Percentiles rank a stretch among this genome's conserved stretches.
These are phyloP conservation scores for Porites evermanni DNA, from an alignment of 92 coral and sea anemone species.

Conservation along the genomic window DNA sequence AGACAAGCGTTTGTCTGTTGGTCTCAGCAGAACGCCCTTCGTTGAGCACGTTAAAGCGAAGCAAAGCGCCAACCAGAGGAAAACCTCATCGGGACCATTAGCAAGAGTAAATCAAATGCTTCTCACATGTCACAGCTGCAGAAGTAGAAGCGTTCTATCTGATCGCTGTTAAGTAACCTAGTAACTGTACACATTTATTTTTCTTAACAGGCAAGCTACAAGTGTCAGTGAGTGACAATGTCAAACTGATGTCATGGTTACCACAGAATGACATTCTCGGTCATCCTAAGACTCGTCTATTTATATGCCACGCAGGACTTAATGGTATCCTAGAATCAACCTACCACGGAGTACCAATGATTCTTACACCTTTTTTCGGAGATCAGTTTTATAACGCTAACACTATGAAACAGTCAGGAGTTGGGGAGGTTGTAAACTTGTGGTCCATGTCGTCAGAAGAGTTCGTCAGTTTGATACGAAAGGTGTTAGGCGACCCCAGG, in stretches of 20 bases:
- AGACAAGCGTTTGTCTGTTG: too few relatives aligned
- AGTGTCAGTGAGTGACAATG: slow-evolving; percentile 45
- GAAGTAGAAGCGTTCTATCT: background rate
- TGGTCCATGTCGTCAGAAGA: slow-evolving; percentile 37
- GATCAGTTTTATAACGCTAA: slow-evolving; percentile 65
- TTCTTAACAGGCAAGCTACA: slow-evolving; percentile 17
- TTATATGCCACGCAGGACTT: slow-evolving; percentile 60
- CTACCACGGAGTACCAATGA: slow-evolving; percentile 75
- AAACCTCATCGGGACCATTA: too few relatives aligned
- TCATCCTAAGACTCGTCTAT: slow-evolving; percentile 62
- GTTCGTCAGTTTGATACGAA: slow-evolving; percentile 16
- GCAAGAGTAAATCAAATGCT: too few relatives aligned
- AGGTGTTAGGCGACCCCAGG: slow-evolving; percentile 22
- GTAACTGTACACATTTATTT: background rate
- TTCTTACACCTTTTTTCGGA: slow-evolving; percentile 57
- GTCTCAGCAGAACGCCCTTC: too few relatives aligned
- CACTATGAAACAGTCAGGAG: slow-evolving; percentile 48
- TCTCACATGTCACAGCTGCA: too few relatives aligned
- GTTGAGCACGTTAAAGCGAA: too few relatives aligned
- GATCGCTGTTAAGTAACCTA: background rate
- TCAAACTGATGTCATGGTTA: slow-evolving; percentile 62
- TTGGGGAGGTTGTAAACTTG: slow-evolving; percentile 48
- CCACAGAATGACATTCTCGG: slow-evolving; percentile 82
- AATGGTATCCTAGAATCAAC: slow-evolving; percentile 62
- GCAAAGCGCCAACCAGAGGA: too few relatives aligned